Evolutionary conservation across 2,888 invertebrate genomes (phyloP), one percentile per base, ranked within the genome.

Genomic region (Erebia palarica): DNA sequence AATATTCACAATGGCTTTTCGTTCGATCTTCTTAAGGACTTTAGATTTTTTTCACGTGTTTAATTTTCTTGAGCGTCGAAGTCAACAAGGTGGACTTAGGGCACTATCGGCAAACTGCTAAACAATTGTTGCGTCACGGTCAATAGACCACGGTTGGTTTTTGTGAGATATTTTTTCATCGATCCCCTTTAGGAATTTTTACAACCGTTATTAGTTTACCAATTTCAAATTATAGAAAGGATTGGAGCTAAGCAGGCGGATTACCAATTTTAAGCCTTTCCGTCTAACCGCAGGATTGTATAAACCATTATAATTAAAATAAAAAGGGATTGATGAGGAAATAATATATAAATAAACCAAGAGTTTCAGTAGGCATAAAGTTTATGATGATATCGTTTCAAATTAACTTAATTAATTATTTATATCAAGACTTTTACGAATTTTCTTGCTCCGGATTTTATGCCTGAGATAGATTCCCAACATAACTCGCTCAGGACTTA

Each of bases 91-190:
- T 87, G 87, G 89, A 88, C 88, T 89, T 81, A 85, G 89, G 86
- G 86, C 84, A 86, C 86, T 86, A 79, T 83, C 86, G 84, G 86
- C 86, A 89, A 91, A 90, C 89, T 90, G 86, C 87, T 90, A 91
- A 92, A 92, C 92, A 93, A 91, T 93, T 84, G 88, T 92, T 92
- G 88, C 92, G 90, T 92, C 91, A 92, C 84, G 91, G 91, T 91
- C 91, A 92, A 92, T 91, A 91, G 87, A 86, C 76, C 83, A 84
- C 80, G 88, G 84, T 81, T 75, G 69, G 84, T 87, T 90, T 90
- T 90, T 90, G 82, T 85, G 71, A 72, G 9, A 3, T 21, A 58
- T 67, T 79, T 84, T 90, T 90, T 89, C 86, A 80, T 74, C 65
- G 51, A 70, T 69, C 69, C 70, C 76, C 73, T 72, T 77, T 77